These are phyloP conservation scores for Dolichotis patagonum DNA, from an alignment of 2,113 vertebrate species.

Conservation along the genomic window DNA sequence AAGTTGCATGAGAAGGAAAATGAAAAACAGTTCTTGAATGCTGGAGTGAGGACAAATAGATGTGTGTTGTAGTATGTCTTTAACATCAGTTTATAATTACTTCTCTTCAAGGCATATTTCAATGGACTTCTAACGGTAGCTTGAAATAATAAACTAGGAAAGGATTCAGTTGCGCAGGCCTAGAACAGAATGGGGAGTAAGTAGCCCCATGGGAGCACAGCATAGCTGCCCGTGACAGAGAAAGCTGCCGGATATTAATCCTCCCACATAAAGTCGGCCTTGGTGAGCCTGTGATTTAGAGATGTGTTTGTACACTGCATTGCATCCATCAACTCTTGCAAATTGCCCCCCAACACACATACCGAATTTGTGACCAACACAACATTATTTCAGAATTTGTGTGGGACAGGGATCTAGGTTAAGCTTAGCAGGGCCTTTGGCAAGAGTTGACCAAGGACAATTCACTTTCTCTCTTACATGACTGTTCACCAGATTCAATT, in stretches of 20 bases:
- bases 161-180: not conserved
- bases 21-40: constrained; percentile 52
- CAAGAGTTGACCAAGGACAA: not conserved
- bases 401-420: not conserved
- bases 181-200: too few relatives aligned
- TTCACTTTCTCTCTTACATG: not conserved
- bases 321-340: not conserved
- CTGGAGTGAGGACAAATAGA: constrained; percentile 30
- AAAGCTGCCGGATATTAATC: rapidly evolving
- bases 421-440: not conserved
- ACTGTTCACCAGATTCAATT: not conserved
- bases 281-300: not conserved
- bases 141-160: constrained; percentile 38
- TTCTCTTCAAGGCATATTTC: constrained; percentile 49
- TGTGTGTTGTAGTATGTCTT: constrained; percentile 46
- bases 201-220: not conserved
- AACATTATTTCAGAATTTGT: not conserved
- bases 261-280: rapidly evolving
- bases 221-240: rapidly evolving
- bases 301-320: not conserved
- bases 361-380: not conserved
- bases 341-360: not conserved
- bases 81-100: constrained; percentile 62
- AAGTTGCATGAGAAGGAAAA: constrained; percentile 43
- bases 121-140: constrained; percentile 51